phyloP scores from a whole-genome alignment of 2,888 invertebrate species.

The Hirudinaria manillensis region DNA sequence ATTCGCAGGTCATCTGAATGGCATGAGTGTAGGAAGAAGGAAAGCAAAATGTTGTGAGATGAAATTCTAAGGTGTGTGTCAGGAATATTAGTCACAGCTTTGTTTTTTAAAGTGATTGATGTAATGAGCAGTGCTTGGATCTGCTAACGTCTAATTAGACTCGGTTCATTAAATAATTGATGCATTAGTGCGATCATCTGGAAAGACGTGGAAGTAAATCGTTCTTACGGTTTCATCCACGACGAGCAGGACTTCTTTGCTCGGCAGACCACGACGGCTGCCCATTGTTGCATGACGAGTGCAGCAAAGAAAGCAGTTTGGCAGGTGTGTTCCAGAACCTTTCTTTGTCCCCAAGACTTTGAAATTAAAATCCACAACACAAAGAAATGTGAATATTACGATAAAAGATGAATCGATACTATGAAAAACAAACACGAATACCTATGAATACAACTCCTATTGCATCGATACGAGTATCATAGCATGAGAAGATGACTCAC shows the following conservation, averaged over 20 bases:
- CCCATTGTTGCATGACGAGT: constrained; percentile 45
- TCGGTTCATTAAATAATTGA: too few species aligned
- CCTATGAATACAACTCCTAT: neutral
- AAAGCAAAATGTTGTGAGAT: too few species aligned
- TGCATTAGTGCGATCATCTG: too few species aligned
- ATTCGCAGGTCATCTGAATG: neutral
- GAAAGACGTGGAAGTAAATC: constrained; percentile 39
- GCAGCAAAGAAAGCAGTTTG: constrained; percentile 43
- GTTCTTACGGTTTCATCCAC: constrained; percentile 35
- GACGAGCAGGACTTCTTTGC: constrained; percentile 35
- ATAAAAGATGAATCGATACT: neutral
- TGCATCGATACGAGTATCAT: neutral
- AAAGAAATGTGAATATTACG: neutral
- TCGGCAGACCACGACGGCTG: constrained; percentile 41
- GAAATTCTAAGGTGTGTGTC: too few species aligned
- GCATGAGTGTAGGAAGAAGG: too few species aligned
- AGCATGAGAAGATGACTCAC: constrained; percentile 32
- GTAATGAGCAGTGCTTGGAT: too few species aligned
- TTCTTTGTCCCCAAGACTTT: constrained; percentile 53
- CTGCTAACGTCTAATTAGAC: too few species aligned
- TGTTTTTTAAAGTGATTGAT: too few species aligned
- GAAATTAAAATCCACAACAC: constrained; percentile 11
- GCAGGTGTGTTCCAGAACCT: constrained; percentile 42
- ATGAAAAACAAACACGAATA: neutral
- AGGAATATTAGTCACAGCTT: too few species aligned